Base-by-base conservation (phyloP, 2,888 invertebrate species). In the Buathra laborator region DNA sequence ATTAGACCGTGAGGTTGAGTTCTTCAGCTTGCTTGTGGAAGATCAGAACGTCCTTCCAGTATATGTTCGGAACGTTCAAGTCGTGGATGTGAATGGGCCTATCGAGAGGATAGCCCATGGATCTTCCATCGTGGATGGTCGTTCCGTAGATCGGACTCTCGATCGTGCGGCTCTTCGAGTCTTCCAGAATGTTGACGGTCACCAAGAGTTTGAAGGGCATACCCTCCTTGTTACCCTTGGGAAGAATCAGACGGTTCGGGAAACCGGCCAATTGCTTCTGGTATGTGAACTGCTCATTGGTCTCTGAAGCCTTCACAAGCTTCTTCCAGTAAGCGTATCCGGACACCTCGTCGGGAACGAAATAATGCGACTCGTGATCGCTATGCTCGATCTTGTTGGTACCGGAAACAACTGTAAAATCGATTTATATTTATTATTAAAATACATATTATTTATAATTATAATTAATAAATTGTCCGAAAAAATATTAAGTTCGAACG, bases 151-250 rank as follows among this genome's bases (percentile, higher is more conserved):
- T 94, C 0, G 90, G 89, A 6, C 89, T 88, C 0, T 90, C 88
- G 0, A 93, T 89, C 32, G 93, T 93, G 5, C 92, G 88, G 3
- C 94, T 91, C 29, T 93, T 92, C 1, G 94, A 94, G 43, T 89
- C 88, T 1, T 90, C 85, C 14, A 88, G 6, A 24, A 62, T 6
- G 32, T 62, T 62, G 32, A 78, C 0, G 95, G 95, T 94, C 72
- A 96, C 95, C 91, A 95, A 94, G 84, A 96, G 90, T 83, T 95
- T 94, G 93, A 95, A 95, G 4, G 95, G 94, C 95, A 96, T 95
- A 85, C 96, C 96, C 62, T 95, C 96, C 89, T 94, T 93, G 89
- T 94, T 95, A 76, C 96, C 96, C 92, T 95, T 96, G 87, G 97
- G 96, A 75, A 97, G 91, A 88, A 96, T 89, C 46, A 96, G 94